Base-by-base conservation (phyloP, 1,140 invertebrate species). In the Diachasma alloeum region DNA sequence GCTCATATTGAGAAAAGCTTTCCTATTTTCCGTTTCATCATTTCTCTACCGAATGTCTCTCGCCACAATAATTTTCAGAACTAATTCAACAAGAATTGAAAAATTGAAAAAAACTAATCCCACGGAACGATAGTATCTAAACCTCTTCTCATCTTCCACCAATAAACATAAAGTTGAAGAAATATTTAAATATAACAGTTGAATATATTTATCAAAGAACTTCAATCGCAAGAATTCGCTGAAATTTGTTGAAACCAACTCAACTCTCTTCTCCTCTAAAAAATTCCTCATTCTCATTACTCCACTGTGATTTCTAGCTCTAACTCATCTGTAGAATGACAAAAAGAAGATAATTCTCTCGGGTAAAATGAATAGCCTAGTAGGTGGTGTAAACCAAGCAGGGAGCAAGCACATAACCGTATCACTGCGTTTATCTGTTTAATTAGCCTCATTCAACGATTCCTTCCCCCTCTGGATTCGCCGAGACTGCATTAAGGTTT, bases 391-490 rank as follows among this genome's bases (percentile, higher is more conserved):
- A 42, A 42, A 11, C 39, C 39, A 9, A 63, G 19, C 22, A 63
- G 19, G 59, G 22, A 63, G 48, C 1, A 53, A 53, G n/a, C 48
- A n/a, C 9, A 53, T 53, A 53, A 53, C 15, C 48, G 48, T 53
- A 53, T 53, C 48, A 53, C 48, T 53, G n/a, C n/a, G 24, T 63
- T 86, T 82, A 86, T 84, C 83, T 83, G 79, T 79, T 83, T 86
- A 86, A 85, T 86, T 86, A 84, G 81, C 79, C 82, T 83, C 80
- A 84, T 85, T 84, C 81, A 75, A 75, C 82, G 80, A 81, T 79
- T 79, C 75, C 79, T 42, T 42, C 79, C 75, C 59, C 8, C 70
- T 26, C 59, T 26, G 59, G 13, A 26, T 26, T 31, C 19, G 68
- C 76, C 66, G 53, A 75, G 82, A 80, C 78, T 76, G 75, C 77